phyloP scores from a whole-genome alignment of 1,140 invertebrate species.

The Trinorchestia longiramus region DNA sequence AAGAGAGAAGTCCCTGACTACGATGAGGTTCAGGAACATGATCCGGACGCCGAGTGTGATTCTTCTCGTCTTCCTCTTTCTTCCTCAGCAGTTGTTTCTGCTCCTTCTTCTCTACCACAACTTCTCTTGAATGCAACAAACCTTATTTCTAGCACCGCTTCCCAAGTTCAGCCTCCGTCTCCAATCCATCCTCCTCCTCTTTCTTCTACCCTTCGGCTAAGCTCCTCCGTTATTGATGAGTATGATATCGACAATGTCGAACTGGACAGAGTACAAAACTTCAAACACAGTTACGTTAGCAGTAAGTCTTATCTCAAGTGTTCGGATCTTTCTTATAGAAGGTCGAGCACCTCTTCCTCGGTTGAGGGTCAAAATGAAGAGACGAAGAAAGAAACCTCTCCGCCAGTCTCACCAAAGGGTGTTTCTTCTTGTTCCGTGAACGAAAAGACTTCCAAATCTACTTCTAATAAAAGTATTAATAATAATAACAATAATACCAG shows the following conservation, averaged over 20 bases:
- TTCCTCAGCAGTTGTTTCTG: constrained; percentile 24
- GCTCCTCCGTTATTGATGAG: constrained; percentile 68
- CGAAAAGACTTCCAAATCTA: constrained; percentile 51
- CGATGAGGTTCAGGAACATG: background rate
- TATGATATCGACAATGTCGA: constrained; percentile 53
- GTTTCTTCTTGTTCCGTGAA: constrained; percentile 1
- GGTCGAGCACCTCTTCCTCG: constrained; percentile 36
- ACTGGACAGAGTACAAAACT: constrained; percentile 54
- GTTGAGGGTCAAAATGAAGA: background rate
- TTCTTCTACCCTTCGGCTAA: constrained; percentile 66
- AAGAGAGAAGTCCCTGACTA: constrained; percentile 21
- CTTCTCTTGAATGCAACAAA: background rate
- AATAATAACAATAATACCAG: constrained; percentile 43
- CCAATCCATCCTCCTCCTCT: constrained; percentile 62
- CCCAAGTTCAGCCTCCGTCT: constrained; percentile 63
- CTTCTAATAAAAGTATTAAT: constrained; percentile 43
- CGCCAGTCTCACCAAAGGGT: background rate
- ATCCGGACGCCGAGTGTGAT: constrained; percentile 59
- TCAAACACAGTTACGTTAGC: constrained; percentile 53
- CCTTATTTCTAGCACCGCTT: constrained; percentile 24
- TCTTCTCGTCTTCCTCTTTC: constrained; percentile 59
- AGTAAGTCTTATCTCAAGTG: constrained; percentile 54
- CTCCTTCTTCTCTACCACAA: constrained; percentile 35
- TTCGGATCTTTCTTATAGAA: constrained; percentile 6
- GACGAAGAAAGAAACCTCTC: background rate